phyloP scores from a whole-genome alignment of 2,113 vertebrate genomes.

The Cavia porcellus region DNA sequence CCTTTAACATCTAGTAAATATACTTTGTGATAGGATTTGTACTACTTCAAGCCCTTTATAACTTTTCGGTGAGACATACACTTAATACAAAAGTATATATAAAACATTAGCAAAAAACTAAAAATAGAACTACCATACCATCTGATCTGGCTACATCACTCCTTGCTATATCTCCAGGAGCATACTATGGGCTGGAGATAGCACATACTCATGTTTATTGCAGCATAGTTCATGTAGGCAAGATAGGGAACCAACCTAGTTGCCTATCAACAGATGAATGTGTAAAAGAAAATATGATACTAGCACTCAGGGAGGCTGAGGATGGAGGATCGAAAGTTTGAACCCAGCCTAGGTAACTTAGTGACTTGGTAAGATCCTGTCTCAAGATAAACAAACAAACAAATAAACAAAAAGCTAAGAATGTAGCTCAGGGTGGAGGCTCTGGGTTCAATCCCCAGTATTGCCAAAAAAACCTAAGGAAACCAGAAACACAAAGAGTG shows the following conservation, averaged over 20 bases:
- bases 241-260: background rate
- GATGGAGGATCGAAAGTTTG: background rate
- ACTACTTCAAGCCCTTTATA: background rate
- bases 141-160: background rate
- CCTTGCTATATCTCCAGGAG: background rate
- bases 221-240: background rate
- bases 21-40: background rate
- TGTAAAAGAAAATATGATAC: background rate
- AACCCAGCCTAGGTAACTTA: background rate
- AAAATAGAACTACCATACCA: background rate
- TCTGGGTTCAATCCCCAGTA: background rate
- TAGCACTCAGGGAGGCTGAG: background rate
- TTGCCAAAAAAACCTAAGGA: background rate
- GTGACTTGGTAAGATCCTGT: background rate
- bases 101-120: background rate
- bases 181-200: background rate
- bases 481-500: background rate
- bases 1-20: conserved; percentile 31
- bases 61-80: conserved; percentile 6
- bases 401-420: background rate
- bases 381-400: background rate
- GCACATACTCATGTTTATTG: background rate
- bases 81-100: background rate
- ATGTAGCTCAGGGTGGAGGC: background rate
- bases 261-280: background rate